Evolutionary conservation across 2,797 vertebrate species (phyloP), one percentile per base, ranked within the genome.

Genomic region (Adelosebastes latens): DNA sequence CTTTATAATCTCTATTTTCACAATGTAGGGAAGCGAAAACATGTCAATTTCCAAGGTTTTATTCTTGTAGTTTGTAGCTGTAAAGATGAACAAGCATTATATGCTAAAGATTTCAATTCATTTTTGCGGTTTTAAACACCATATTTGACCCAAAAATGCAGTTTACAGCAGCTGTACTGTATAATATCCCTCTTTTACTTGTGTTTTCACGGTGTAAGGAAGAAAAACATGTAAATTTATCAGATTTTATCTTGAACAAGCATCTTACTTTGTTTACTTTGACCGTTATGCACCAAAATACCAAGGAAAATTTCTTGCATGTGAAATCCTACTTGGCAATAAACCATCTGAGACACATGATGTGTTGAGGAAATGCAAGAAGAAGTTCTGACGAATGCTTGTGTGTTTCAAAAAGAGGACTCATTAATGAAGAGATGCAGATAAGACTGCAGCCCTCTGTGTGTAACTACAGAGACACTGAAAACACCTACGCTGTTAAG

Each of bases 401-500:
- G 61, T 53, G 16, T 8, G 8, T 61, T 52, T 39, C 18, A 8
- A 52, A 52, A 52, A 9, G 36, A 52, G 20, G 20, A 49, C 16
- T 53, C 34, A 2, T 36, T 29, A 22, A 72, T 4, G 25, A 49
- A 55, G 70, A 63, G 53, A 59, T 36, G 75, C 71, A 39, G 86
- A 79, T 70, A 55, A 55, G 6, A 60, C 72, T 0, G 52, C 36
- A 52, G 65, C 25, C 5, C 5, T 13, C n/a, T n/a, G 13, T 31
- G 62, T 46, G 62, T 29, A 9, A 61, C 36, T 39, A 29, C 42
- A 58, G 7, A 60, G 71, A 77, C 29, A 2, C 56, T 79, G 84
- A 31, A 65, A 70, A 85, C 68, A 34, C 86, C 86, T 29, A 80
- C 79, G 56, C 84, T 77, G 52, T 22, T 2, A n/a, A 80, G 77